These are phyloP conservation scores for Oreonectes daqikongensis DNA, from an alignment of 2,797 vertebrate species.

Conservation along the genomic window DNA sequence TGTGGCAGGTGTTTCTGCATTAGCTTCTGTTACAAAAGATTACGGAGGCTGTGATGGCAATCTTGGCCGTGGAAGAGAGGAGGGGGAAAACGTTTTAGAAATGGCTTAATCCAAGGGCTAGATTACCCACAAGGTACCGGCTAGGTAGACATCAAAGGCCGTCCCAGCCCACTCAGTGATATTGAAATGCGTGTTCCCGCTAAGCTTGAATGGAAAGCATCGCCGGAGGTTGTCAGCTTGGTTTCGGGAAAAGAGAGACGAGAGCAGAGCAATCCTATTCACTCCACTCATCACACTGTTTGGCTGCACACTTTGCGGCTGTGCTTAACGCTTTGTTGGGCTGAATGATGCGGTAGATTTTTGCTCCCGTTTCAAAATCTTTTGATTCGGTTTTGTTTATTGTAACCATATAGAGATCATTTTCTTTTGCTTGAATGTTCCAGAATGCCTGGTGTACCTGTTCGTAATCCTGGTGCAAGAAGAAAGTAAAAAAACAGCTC, in stretches of 20 bases:
- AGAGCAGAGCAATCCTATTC: constrained; percentile 33
- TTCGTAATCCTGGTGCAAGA: not conserved
- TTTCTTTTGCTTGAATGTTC: not conserved
- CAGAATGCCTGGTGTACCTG: not conserved
- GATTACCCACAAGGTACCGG: constrained; percentile 60
- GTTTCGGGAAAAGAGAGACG: constrained; percentile 34
- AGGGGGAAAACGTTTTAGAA: constrained; percentile 46
- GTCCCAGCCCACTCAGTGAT: constrained; percentile 58
- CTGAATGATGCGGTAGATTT: constrained; percentile 37
- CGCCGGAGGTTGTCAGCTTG: constrained; percentile 55
- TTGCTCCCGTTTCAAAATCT: constrained; percentile 12
- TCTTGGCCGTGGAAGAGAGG: constrained; percentile 55
- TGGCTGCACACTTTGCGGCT: constrained; percentile 37
- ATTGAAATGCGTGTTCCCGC: constrained; percentile 52
- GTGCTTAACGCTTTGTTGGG: constrained; percentile 41
- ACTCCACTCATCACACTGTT: constrained; percentile 38
- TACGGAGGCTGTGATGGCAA: constrained; percentile 66
- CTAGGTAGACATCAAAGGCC: constrained; percentile 62
- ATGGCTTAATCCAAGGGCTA: constrained; percentile 61
- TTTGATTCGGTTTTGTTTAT: constrained; percentile 10
- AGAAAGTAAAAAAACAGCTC: not conserved
- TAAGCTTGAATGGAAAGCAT: constrained; percentile 50
- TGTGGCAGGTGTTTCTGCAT: constrained; percentile 92
- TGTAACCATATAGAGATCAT: not conserved
- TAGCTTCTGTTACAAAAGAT: constrained; percentile 71